Evolutionary conservation across 2,888 invertebrate genomes (phyloP).

Genomic region (Drosophila neotestacea): DNA sequence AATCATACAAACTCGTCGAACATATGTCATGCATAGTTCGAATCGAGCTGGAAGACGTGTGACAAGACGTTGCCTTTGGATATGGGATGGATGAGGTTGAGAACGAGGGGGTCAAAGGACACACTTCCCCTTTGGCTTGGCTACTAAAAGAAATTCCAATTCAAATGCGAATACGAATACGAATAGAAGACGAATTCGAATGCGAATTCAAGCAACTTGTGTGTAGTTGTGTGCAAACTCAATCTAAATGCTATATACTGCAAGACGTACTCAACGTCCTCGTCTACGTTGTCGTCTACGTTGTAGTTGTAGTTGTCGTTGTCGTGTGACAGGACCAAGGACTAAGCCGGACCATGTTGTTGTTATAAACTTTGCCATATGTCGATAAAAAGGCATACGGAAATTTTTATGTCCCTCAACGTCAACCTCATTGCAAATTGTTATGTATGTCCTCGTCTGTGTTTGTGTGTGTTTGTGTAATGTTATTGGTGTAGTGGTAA

Average conservation of each 20-base stretch:
- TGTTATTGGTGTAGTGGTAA: conserved; percentile 24
- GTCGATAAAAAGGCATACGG: conserved; percentile 74
- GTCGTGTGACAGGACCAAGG: conserved; percentile 43
- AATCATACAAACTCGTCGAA: conserved; percentile 49
- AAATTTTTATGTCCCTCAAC: conserved; percentile 81
- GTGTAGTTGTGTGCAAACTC: conserved; percentile 69
- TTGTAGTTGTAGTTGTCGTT: conserved; percentile 15
- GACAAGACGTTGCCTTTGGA: conserved; percentile 18
- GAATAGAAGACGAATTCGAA: conserved; percentile 38
- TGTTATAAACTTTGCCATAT: conserved; percentile 49
- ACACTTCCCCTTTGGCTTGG: conserved; percentile 45
- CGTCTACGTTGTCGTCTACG: neutral
- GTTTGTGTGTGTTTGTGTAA: conserved; percentile 4
- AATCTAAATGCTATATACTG: conserved; percentile 78
- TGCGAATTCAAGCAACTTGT: conserved; percentile 54
- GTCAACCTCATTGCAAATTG: conserved; percentile 75
- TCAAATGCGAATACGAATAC: conserved; percentile 57
- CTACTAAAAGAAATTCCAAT: conserved; percentile 69
- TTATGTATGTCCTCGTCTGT: conserved; percentile 40
- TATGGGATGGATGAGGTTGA: neutral
- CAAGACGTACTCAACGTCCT: conserved; percentile 62
- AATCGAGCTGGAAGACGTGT: conserved; percentile 2
- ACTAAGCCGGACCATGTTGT: conserved; percentile 40
- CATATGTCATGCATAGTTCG: conserved; percentile 45
- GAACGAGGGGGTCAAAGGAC: conserved; percentile 24